Percentiles rank a stretch among this genome's conserved stretches.
Evolutionary conservation across 2,888 invertebrate genomes (phyloP).

Genomic region (Trachelus iudaicus): DNA sequence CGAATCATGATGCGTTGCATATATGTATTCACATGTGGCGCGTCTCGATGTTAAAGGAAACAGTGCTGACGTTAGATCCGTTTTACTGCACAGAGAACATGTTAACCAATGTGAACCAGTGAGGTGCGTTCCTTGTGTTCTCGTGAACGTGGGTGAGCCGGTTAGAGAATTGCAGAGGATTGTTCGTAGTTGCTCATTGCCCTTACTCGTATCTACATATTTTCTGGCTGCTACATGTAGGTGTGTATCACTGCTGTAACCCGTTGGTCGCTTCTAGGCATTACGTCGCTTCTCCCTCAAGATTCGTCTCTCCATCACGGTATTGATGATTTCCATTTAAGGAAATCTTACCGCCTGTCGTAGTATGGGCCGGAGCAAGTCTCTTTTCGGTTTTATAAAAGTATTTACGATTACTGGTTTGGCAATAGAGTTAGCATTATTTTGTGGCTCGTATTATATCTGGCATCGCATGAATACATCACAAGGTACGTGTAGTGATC

Average conservation of each 20-base stretch:
- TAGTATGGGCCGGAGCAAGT: slow-evolving; percentile 67
- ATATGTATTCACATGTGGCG: background rate
- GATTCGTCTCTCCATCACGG: slow-evolving; percentile 39
- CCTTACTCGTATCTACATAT: too few species aligned
- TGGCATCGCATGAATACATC: slow-evolving; percentile 78
- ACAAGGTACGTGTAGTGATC: slow-evolving; percentile 69
- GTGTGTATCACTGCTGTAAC: too few species aligned
- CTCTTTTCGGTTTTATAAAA: slow-evolving; percentile 58
- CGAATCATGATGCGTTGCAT: background rate
- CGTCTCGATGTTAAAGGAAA: too few species aligned
- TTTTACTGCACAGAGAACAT: too few species aligned
- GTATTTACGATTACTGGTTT: slow-evolving; percentile 65
- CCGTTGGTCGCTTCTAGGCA: too few species aligned
- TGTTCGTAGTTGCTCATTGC: too few species aligned
- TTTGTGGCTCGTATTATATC: slow-evolving; percentile 72
- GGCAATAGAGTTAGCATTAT: slow-evolving; percentile 69
- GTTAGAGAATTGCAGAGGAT: too few species aligned
- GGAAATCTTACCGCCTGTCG: slow-evolving; percentile 46
- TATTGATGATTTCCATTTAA: slow-evolving; percentile 62
- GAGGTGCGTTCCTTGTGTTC: too few species aligned
- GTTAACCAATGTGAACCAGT: too few species aligned
- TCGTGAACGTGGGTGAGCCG: too few species aligned
- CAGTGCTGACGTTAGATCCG: too few species aligned
- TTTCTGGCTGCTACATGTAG: too few species aligned
- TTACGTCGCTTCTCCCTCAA: slow-evolving; percentile 17